Evolutionary conservation across 2,888 invertebrate species (phyloP), one percentile per base, ranked within the genome.

Genomic region (Heteromurus nitidus): DNA sequence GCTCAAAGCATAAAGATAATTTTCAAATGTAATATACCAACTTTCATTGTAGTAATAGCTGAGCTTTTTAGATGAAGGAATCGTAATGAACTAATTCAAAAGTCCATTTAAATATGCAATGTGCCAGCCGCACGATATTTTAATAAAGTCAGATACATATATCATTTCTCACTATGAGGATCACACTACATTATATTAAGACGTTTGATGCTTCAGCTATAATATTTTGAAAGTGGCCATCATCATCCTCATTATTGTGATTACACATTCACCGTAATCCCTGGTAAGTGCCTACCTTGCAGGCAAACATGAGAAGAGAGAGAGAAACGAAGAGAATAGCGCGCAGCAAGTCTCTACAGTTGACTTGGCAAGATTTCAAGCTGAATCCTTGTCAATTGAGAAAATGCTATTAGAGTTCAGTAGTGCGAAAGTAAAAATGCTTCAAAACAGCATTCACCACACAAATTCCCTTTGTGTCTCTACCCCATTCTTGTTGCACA

Each of bases 311-410:
- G n/a, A n/a, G n/a, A n/a, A n/a, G n/a, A n/a, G n/a, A n/a, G n/a
- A n/a, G n/a, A n/a, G n/a, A n/a, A 55, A 31, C 47, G 30, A 69
- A 44, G 22, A 9, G 20, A n/a, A n/a, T n/a, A n/a, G n/a, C n/a
- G n/a, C n/a, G n/a, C n/a, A n/a, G n/a, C n/a, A n/a, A 22, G 58
- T 24, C 11, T 75, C 30, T 74, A 31, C 69, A 60, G 69, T 75
- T 80, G 75, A 83, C 80, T 83, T 75, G 83, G 65, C 75, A 80
- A 65, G 80, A 44, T 62, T 83, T 83, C 74, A 83, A 50, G 67
- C 62, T 20, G 24, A 24, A 69, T 69, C 80, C 24, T 60, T 74
- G 69, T 73, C 73, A 80, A 82, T 83, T 64, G 36, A 68, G 53
- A 47, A 73, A 73, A 73, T 82, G 62, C 83, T 67, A 80, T 83